phyloP scores from a whole-genome alignment of 2,888 invertebrate species.

The Andrena hattorfiana region DNA sequence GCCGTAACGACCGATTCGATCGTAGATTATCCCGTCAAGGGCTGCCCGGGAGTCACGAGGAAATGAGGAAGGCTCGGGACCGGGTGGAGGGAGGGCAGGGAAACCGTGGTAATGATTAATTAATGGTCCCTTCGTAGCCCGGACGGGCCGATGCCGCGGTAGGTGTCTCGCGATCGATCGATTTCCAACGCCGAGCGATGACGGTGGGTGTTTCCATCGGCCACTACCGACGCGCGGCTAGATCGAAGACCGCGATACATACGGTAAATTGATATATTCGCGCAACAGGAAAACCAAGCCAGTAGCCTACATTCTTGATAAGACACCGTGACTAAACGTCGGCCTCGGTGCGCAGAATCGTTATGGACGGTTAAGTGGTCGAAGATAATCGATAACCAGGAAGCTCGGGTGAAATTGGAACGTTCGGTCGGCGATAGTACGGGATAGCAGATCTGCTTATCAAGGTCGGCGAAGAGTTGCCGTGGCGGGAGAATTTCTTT shows the following conservation, averaged over 20 bases:
- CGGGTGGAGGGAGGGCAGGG: neutral
- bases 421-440: conserved; percentile 11
- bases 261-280: conserved; percentile 66
- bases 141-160: neutral
- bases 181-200: conserved; percentile 42
- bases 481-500: conserved; percentile 7
- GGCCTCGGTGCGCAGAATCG: conserved; percentile 31
- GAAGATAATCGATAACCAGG: conserved; percentile 64
- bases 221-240: conserved; percentile 26
- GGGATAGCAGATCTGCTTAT: conserved; percentile 41
- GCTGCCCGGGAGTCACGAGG: conserved; percentile 30
- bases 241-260: conserved; percentile 52
- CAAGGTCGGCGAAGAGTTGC: conserved; percentile 38
- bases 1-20: conserved; percentile 53
- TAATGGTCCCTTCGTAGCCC: conserved; percentile 24
- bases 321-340: conserved; percentile 64
- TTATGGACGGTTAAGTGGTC: conserved; percentile 53
- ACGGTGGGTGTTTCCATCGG: conserved; percentile 45
- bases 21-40: conserved; percentile 55
- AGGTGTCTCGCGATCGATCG: conserved; percentile 46
- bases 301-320: conserved; percentile 66
- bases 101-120: conserved; percentile 48
- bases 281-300: conserved; percentile 61
- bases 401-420: conserved; percentile 56
- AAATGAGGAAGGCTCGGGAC: conserved; percentile 11